A percentile compares a stretch with the other conserved stretches of the same genome.
Conservation (phyloP, 1,140 invertebrate species). For the Lepidurus couesii region DNA sequence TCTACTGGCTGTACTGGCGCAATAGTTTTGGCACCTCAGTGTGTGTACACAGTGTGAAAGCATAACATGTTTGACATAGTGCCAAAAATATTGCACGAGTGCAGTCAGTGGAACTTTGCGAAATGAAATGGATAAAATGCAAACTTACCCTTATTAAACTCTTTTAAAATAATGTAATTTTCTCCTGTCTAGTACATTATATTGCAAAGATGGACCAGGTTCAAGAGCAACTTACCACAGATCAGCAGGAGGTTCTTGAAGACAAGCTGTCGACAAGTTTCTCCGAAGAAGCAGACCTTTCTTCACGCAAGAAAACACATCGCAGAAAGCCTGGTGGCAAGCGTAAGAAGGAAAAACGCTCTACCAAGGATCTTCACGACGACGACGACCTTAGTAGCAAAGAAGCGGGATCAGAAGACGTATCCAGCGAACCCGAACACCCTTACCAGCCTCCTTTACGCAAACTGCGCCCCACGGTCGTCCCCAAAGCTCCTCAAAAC, state of each 20-base stretch:
- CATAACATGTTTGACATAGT: no score
- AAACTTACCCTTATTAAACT: no score
- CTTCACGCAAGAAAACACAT: slow-evolving; percentile 30
- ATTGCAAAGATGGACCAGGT: neutral
- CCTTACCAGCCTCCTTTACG: slow-evolving; percentile 29
- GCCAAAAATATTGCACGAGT: no score
- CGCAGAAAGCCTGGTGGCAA: slow-evolving; percentile 33
- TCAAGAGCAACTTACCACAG: neutral
- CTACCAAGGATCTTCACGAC: slow-evolving; percentile 17
- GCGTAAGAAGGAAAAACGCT: slow-evolving; percentile 31
- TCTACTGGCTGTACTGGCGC: no score
- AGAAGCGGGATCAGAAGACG: neutral
- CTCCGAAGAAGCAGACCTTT: slow-evolving; percentile 23
- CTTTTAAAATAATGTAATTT: no score
- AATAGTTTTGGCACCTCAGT: no score
- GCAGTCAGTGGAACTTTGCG: no score
- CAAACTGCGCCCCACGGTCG: slow-evolving; percentile 38
- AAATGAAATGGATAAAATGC: no score
- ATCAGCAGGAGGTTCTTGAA: neutral
- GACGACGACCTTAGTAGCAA: neutral
- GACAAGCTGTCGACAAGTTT: neutral
- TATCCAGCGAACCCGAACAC: neutral
- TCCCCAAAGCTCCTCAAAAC: slow-evolving; percentile 43
- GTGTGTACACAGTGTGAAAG: no score
- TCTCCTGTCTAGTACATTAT: no score